Base-by-base conservation (phyloP, 1,140 invertebrate species). In the Oryctes rhinoceros region DNA sequence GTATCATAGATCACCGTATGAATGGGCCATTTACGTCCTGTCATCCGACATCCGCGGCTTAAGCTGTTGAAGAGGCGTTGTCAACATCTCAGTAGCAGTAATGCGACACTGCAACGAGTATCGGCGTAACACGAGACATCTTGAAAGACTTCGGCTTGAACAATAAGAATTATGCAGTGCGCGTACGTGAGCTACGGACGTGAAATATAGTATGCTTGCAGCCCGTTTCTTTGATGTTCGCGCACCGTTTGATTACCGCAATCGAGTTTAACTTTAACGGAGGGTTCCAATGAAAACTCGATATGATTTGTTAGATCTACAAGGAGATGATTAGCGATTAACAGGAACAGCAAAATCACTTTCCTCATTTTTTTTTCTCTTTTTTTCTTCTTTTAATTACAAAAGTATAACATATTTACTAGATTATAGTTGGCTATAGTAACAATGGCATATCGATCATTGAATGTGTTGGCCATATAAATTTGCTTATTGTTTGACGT, bases 1-100 rank as follows among this genome's bases (percentile, higher is more conserved):
- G 75, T 76, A 76, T 76, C 75, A 76, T 76, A 76, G 75, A 76
- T 76, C 75, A 76, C 75, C 75, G 75, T 47, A 76, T 76, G 75
- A 76, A 76, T 76, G 20, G 75, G 37, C 75, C 75, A 76, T 76
- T 49, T 49, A 78, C 47, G 30, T 47, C 47, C 49, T 78, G 77
- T 49, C 77, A 78, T 49, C 77, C 77, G 77, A 78, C 77, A 78
- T 78, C 77, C 77, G 77, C 77, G 77, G 77, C 77, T 59, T 78
- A 78, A 53, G 77, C 77, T 78, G 77, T 78, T 78, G 77, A 78
- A 78, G 49, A 59, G 77, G 77, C 77, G 77, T 49, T 78, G 77
- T 78, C 77, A 78, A 20, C 77, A 78, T 78, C 77, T 78, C 77
- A 49, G 77, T 78, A 53, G 77, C 77, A 78, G 77, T 53, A 78